Conservation (phyloP, 2,797 vertebrate species). For the Serranus cabrilla region DNA sequence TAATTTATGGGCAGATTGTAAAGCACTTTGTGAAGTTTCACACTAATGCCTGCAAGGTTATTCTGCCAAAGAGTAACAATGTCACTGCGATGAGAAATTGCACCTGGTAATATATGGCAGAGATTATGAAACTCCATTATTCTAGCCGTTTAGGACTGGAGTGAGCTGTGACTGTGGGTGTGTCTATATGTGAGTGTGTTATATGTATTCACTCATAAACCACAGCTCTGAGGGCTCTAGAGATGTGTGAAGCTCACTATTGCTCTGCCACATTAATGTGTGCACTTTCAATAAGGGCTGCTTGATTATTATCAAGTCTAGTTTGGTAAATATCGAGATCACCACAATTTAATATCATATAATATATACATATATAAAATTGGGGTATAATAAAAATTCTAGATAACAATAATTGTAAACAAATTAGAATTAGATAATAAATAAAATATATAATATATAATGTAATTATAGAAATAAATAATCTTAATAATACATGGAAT, state of each 20-base stretch:
- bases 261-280: conserved; percentile 5
- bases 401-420: too few relatives aligned
- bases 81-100: conserved; percentile 60
- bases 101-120: conserved; percentile 44
- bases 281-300: neutral
- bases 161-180: conserved; percentile 22
- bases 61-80: conserved; percentile 66
- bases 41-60: conserved; percentile 71
- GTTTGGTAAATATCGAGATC: too few relatives aligned
- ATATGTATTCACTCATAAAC: conserved; percentile 22
- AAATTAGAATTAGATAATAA: too few relatives aligned
- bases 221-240: conserved; percentile 13
- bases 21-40: conserved; percentile 70
- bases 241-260: conserved; percentile 3
- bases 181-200: conserved; percentile 2
- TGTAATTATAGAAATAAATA: too few relatives aligned
- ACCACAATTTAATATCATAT: too few relatives aligned
- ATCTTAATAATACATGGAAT: too few relatives aligned
- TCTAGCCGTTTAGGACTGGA: conserved; percentile 26
- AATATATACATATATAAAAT: too few relatives aligned
- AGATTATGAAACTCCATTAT: conserved; percentile 50
- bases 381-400: too few relatives aligned
- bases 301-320: too few relatives aligned
- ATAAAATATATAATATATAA: too few relatives aligned
- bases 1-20: conserved; percentile 71